These are phyloP conservation scores for Hyperoplus lanceolatus DNA, from an alignment of 2,797 vertebrate species.

Conservation along the genomic window DNA sequence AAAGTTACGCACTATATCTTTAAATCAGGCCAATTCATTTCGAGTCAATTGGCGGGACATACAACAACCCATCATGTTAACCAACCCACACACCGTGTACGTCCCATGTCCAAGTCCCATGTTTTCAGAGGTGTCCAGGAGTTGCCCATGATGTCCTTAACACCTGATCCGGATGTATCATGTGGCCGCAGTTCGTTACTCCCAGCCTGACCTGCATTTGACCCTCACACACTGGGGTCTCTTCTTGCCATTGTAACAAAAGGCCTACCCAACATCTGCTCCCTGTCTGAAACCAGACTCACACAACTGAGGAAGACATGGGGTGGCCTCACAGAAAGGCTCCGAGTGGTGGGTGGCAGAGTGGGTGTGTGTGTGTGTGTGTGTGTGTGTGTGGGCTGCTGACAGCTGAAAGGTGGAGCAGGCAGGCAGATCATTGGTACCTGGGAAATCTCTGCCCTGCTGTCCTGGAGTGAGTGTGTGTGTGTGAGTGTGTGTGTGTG, in stretches of 20 bases:
- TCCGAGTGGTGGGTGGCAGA: constrained; percentile 61
- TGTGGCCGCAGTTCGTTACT: constrained; percentile 51
- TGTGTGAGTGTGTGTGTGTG: no score
- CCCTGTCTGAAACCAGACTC: constrained; percentile 51
- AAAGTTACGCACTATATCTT: constrained; percentile 53
- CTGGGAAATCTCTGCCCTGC: constrained; percentile 62
- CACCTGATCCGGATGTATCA: constrained; percentile 70
- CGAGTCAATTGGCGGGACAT: constrained; percentile 48
- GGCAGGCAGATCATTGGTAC: constrained; percentile 54
- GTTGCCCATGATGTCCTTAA: constrained; percentile 52
- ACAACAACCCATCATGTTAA: constrained; percentile 58
- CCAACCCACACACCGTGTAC: constrained; percentile 50
- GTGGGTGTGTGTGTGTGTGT: constrained; percentile 65
- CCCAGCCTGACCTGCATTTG: constrained; percentile 57
- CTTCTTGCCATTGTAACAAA: constrained; percentile 59
- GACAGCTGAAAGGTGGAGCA: constrained; percentile 72
- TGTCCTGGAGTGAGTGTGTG: constrained; percentile 9
- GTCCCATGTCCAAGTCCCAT: constrained; percentile 42
- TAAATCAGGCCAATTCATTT: constrained; percentile 35
- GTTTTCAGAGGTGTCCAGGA: constrained; percentile 53
- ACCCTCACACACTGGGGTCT: constrained; percentile 55
- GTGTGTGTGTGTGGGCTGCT: constrained; percentile 63
- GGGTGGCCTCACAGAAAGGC: constrained; percentile 54
- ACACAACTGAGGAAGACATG: constrained; percentile 47
- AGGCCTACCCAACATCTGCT: constrained; percentile 73